phyloP scores from a whole-genome alignment of 2,888 invertebrate species.

The Limnephilus marmoratus region DNA sequence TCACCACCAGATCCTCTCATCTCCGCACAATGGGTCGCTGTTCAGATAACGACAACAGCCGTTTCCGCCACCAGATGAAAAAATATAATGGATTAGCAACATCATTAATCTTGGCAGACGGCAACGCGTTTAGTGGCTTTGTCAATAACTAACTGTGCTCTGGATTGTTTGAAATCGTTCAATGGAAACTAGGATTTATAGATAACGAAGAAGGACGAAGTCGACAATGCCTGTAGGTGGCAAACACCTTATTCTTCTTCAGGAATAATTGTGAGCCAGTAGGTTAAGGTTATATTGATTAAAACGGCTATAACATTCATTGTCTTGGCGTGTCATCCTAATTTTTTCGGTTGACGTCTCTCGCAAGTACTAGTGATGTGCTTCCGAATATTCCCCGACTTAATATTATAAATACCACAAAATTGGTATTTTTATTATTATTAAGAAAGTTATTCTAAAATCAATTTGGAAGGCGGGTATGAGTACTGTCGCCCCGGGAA shows the following conservation, averaged over 20 bases:
- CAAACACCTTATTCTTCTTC: neutral
- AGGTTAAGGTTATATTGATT: neutral
- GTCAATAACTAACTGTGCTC: neutral
- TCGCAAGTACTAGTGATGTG: neutral
- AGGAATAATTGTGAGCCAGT: neutral
- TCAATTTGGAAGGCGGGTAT: too few species aligned
- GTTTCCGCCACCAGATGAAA: constrained; percentile 25
- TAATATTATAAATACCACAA: too few species aligned
- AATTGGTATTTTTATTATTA: too few species aligned
- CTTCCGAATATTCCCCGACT: too few species aligned
- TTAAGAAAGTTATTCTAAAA: too few species aligned
- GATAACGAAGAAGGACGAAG: neutral
- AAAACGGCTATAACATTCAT: neutral
- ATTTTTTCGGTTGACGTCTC: neutral
- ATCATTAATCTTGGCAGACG: constrained; percentile 38
- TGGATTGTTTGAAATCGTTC: neutral
- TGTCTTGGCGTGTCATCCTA: neutral
- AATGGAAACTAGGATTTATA: neutral
- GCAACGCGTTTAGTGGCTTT: constrained; percentile 26
- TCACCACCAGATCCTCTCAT: constrained; percentile 21
- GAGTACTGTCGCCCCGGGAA: too few species aligned
- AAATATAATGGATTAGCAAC: constrained; percentile 38
- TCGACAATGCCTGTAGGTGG: neutral
- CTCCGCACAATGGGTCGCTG: constrained; percentile 26
- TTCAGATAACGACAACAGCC: constrained; percentile 28